Percentiles rank a stretch among this genome's conserved stretches.
Evolutionary conservation across 2,888 invertebrate genomes (phyloP).

Genomic region (Gari tellinella): DNA sequence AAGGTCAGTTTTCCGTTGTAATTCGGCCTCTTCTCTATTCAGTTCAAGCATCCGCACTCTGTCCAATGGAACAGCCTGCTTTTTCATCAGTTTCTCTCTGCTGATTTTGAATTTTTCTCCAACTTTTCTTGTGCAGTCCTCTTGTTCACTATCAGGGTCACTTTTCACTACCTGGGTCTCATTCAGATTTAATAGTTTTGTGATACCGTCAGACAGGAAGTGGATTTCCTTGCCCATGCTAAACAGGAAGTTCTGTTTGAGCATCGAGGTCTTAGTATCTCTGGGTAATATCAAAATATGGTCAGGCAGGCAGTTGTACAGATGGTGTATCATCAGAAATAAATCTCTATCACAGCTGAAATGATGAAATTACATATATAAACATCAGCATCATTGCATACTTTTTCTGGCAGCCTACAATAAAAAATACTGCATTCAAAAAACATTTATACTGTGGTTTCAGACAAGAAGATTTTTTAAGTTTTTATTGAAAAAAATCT

Average conservation of each 20-base stretch:
- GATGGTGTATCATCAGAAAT: slow-evolving; percentile 50
- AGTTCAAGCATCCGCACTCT: too few relatives aligned
- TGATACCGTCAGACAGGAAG: slow-evolving; percentile 42
- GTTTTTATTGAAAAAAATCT: too few relatives aligned
- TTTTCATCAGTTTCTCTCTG: slow-evolving; percentile 25
- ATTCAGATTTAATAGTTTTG: slow-evolving; percentile 33
- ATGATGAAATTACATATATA: too few relatives aligned
- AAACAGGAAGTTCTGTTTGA: slow-evolving; percentile 22
- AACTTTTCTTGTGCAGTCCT: slow-evolving; percentile 33
- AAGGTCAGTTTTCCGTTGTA: too few relatives aligned
- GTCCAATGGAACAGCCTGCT: background rate
- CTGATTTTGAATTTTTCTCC: slow-evolving; percentile 48
- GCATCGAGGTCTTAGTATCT: slow-evolving; percentile 11
- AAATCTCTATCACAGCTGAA: slow-evolving; percentile 45
- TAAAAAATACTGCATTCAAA: too few relatives aligned
- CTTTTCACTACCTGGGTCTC: slow-evolving; percentile 10
- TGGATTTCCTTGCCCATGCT: slow-evolving; percentile 37
- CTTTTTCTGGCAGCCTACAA: too few relatives aligned
- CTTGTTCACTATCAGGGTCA: slow-evolving; percentile 10
- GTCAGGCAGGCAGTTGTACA: slow-evolving; percentile 55
- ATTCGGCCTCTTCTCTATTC: too few relatives aligned
- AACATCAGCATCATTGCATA: too few relatives aligned
- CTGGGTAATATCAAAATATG: slow-evolving; percentile 49
- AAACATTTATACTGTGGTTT: too few relatives aligned
- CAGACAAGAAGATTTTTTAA: too few relatives aligned